A percentile compares a stretch with the other conserved stretches of the same genome.
Conservation (phyloP, 2,797 vertebrate species). For the Odontamblyopus lacepedii region DNA sequence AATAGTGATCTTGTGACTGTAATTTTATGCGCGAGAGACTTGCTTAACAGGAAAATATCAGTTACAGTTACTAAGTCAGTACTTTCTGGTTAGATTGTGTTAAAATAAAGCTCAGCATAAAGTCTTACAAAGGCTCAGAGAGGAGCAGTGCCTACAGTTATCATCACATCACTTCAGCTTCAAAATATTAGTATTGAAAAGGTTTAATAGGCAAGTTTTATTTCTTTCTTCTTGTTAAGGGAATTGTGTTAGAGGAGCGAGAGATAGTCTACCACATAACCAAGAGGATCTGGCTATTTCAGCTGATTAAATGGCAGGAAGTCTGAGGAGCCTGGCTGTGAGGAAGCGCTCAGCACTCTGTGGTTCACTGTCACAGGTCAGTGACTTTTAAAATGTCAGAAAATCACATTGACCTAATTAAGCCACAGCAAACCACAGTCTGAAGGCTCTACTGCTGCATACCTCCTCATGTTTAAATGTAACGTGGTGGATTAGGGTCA, state of each 20-base stretch:
- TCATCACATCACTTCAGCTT: too few relatives aligned
- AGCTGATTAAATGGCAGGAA: constrained; percentile 54
- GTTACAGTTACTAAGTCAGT: too few relatives aligned
- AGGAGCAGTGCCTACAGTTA: too few relatives aligned
- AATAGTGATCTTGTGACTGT: too few relatives aligned
- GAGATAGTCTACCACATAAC: constrained; percentile 21
- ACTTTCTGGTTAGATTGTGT: too few relatives aligned
- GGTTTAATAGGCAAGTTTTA: too few relatives aligned
- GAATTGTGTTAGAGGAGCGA: background rate
- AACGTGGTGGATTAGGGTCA: background rate
- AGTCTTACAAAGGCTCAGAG: too few relatives aligned
- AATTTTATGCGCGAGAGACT: too few relatives aligned
- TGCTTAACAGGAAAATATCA: too few relatives aligned
- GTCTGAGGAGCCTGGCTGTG: constrained; percentile 33
- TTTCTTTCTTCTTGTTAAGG: background rate
- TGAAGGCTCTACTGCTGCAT: background rate
- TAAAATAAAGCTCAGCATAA: too few relatives aligned
- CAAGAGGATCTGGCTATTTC: constrained; percentile 20
- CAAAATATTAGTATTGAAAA: too few relatives aligned
- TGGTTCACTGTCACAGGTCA: constrained; percentile 23
- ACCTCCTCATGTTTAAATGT: background rate
- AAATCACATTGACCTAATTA: constrained; percentile 23
- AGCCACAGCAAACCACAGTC: background rate
- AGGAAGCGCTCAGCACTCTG: constrained; percentile 5
- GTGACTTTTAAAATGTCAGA: constrained; percentile 4